These are phyloP conservation scores for Diplodus puntazzo DNA, from an alignment of 2,797 vertebrate species.

Conservation along the genomic window DNA sequence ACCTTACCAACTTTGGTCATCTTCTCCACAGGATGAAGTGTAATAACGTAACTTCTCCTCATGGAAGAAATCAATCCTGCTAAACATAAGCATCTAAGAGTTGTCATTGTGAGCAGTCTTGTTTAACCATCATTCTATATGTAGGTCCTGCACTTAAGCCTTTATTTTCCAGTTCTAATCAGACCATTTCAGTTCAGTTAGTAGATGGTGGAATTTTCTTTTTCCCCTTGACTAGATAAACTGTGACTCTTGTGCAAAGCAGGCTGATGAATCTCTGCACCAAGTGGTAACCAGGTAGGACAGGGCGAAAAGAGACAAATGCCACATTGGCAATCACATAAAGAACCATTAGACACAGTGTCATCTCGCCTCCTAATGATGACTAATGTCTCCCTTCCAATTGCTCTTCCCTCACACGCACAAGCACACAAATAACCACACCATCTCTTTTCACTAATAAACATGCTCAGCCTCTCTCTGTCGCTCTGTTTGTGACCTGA, in stretches of 20 bases:
- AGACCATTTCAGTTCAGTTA: neutral
- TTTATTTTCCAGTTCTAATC: neutral
- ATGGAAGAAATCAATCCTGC: too few species aligned
- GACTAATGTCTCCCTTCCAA: conserved; percentile 91
- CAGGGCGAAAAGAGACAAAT: conserved; percentile 90
- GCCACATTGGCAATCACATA: conserved; percentile 90
- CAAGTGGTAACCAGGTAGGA: conserved; percentile 90
- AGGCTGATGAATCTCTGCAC: conserved; percentile 86
- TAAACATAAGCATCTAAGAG: neutral
- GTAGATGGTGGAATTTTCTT: neutral
- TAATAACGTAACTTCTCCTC: neutral
- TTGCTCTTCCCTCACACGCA: conserved; percentile 22
- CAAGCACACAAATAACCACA: conserved; percentile 11
- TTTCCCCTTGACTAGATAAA: neutral
- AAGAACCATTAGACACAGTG: conserved; percentile 92
- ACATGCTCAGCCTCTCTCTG: conserved; percentile 30
- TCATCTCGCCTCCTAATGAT: conserved; percentile 94
- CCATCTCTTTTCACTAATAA: conserved; percentile 38
- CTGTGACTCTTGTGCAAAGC: conserved; percentile 45
- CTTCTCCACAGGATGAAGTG: neutral
- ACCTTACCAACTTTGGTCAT: neutral
- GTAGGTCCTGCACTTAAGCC: neutral
- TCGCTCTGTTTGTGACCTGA: conserved; percentile 58
- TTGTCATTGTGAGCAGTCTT: neutral
- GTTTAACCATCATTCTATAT: neutral